These are phyloP conservation scores for Platyscapa corneri DNA, from an alignment of 1,140 invertebrate species.

Conservation along the genomic window DNA sequence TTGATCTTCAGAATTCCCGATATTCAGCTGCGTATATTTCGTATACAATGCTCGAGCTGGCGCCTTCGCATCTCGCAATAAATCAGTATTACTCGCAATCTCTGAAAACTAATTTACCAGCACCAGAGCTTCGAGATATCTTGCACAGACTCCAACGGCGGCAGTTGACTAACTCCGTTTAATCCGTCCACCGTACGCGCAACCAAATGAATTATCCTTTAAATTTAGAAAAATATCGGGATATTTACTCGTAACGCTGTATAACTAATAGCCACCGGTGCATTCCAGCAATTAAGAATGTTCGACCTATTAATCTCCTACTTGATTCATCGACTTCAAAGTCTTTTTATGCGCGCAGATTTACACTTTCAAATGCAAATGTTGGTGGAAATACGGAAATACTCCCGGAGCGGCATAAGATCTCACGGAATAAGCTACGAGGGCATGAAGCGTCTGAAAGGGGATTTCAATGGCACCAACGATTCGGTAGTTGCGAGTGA, in stretches of 20 bases:
- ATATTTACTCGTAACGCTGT: background rate
- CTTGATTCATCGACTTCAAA: background rate
- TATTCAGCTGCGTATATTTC: too few relatives aligned
- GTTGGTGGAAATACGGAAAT: background rate
- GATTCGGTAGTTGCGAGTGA: background rate
- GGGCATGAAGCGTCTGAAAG: background rate
- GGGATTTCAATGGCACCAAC: too few relatives aligned
- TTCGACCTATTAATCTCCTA: background rate
- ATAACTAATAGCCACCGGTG: background rate
- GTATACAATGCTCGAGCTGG: too few relatives aligned
- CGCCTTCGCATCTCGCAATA: too few relatives aligned
- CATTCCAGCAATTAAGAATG: background rate
- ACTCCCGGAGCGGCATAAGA: background rate
- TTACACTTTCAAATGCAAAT: background rate
- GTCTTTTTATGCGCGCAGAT: background rate
- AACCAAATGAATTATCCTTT: background rate
- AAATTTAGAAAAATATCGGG: background rate
- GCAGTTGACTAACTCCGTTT: too few relatives aligned
- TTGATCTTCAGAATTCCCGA: too few relatives aligned
- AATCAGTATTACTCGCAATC: too few relatives aligned
- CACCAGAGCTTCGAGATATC: too few relatives aligned
- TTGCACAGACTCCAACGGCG: too few relatives aligned
- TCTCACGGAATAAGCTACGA: background rate
- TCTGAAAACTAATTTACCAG: too few relatives aligned
- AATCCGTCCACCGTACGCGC: too few relatives aligned